Evolutionary conservation across 2,797 vertebrate species (phyloP).

Genomic region (Pangasius larnaudii): DNA sequence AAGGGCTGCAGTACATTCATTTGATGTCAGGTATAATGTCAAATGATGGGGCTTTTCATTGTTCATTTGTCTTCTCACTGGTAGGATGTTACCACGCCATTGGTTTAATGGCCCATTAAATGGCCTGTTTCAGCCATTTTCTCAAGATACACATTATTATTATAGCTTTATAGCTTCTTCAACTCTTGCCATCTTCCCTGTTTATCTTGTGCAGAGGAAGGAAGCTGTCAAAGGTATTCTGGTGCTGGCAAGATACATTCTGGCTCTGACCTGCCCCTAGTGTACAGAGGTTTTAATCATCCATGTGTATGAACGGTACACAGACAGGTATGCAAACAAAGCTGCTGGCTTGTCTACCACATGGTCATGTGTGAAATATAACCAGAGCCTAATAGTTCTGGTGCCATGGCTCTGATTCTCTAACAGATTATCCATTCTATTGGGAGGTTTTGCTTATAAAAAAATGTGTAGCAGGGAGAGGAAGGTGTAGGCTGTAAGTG

Average conservation of each 20-base stretch:
- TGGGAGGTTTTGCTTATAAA: too few species aligned
- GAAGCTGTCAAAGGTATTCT: not conserved
- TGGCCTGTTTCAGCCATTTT: not conserved
- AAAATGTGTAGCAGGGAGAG: not conserved
- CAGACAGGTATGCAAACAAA: not conserved
- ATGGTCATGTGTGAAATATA: not conserved
- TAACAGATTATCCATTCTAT: not conserved
- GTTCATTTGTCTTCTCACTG: not conserved
- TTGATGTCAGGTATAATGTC: not conserved
- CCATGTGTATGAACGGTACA: not conserved
- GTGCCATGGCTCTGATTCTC: not conserved
- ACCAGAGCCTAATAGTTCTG: not conserved
- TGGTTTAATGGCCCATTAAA: not conserved
- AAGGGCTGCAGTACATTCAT: not conserved
- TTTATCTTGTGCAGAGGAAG: not conserved
- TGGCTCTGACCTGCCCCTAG: not conserved
- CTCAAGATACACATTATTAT: not conserved
- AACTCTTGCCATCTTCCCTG: not conserved
- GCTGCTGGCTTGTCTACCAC: not conserved
- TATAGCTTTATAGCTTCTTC: not conserved
- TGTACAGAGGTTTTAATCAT: not conserved
- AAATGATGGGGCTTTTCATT: not conserved
- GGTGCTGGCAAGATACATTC: not conserved
- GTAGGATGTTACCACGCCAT: not conserved
- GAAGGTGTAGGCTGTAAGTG: constrained; percentile 22